Percentiles rank a stretch among this genome's conserved stretches.
Conservation (phyloP, 64 coral and sea anemone species). For the Cladopsammia gracilis region DNA sequence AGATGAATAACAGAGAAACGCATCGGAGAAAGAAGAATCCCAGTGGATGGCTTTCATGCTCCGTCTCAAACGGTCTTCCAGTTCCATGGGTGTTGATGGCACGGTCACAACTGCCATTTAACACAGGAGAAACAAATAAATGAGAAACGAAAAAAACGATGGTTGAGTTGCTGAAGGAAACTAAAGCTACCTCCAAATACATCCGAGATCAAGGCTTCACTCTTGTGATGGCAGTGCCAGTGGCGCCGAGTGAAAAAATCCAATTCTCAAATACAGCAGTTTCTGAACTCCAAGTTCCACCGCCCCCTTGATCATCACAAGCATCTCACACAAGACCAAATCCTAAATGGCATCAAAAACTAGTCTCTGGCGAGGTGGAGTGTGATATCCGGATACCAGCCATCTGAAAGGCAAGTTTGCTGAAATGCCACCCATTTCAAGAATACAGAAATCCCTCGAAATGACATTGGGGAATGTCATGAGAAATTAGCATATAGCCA, state of each 20-base stretch:
- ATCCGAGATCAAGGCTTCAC: conserved; percentile 27
- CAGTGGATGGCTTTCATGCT: too few species aligned
- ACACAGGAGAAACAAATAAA: too few species aligned
- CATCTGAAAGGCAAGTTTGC: conserved; percentile 12
- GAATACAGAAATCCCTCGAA: conserved; percentile 52
- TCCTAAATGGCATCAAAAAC: neutral
- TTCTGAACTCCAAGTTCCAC: conserved; percentile 1
- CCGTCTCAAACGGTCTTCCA: too few species aligned
- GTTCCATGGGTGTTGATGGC: too few species aligned
- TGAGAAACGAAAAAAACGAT: too few species aligned
- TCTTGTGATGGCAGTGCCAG: neutral
- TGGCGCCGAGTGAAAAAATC: too few species aligned
- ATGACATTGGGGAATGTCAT: too few species aligned
- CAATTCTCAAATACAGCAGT: neutral
- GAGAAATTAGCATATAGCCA: too few species aligned
- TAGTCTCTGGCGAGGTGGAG: neutral
- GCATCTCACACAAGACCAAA: too few species aligned
- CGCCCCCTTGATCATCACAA: neutral
- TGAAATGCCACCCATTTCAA: conserved; percentile 69
- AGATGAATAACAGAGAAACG: too few species aligned
- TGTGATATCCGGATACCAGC: conserved; percentile 14
- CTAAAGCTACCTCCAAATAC: conserved; percentile 42
- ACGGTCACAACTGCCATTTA: too few species aligned
- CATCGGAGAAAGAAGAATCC: too few species aligned
- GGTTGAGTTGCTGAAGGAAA: conserved; percentile 45